phyloP scores from a whole-genome alignment of 2,797 vertebrate genomes.

The Prunella strophiata region DNA sequence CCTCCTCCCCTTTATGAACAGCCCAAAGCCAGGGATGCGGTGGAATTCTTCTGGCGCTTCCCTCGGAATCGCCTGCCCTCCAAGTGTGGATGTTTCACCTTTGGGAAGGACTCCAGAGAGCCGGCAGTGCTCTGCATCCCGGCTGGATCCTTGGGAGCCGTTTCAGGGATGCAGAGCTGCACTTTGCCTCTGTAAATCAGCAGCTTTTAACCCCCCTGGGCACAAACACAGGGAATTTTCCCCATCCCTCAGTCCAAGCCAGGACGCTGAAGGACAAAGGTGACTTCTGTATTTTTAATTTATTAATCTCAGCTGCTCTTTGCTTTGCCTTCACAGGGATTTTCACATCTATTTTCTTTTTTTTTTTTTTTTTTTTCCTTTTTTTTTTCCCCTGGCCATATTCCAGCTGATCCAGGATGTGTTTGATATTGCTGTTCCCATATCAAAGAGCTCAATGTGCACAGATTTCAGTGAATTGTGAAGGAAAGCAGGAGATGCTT shows the following conservation, averaged over 20 bases:
- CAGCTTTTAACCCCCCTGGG: background rate
- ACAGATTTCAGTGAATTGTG: slow-evolving; percentile 12
- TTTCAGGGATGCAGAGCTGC: background rate
- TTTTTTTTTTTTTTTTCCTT: rapidly evolving
- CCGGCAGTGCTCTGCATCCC: background rate
- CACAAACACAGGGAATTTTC: background rate
- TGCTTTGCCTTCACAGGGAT: background rate
- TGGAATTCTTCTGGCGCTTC: background rate
- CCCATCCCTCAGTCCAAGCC: background rate
- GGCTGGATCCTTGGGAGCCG: background rate
- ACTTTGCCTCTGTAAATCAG: background rate
- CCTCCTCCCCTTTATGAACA: background rate
- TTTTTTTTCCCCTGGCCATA: background rate
- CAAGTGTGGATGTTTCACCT: background rate
- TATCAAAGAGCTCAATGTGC: background rate
- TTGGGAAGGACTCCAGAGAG: slow-evolving; percentile 20
- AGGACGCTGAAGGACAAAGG: background rate
- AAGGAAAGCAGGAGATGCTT: background rate
- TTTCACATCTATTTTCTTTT: background rate
- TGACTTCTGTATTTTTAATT: background rate
- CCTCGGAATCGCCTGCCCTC: background rate
- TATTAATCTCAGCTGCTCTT: background rate
- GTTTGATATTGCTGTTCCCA: background rate
- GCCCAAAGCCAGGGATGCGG: background rate
- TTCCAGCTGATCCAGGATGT: background rate